phyloP scores from a whole-genome alignment of 2,113 vertebrate genomes.

The Panthera uncia region DNA sequence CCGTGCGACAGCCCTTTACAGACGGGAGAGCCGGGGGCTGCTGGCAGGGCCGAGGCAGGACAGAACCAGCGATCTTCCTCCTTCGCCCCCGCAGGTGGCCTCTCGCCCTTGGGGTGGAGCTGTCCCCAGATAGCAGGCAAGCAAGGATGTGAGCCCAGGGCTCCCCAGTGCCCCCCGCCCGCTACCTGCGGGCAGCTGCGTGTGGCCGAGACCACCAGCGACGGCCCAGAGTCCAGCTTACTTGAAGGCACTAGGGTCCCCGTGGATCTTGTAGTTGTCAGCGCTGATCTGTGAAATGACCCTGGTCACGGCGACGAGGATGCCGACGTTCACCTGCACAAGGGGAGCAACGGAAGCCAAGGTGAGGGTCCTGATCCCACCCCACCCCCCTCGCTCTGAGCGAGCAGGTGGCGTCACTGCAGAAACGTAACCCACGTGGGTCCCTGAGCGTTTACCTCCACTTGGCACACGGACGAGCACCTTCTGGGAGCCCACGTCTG shows the following conservation, averaged over 20 bases:
- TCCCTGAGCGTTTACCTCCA: background rate
- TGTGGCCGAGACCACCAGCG: background rate
- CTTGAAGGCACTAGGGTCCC: conserved; percentile 95
- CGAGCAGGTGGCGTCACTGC: accelerated
- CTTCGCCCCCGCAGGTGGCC: accelerated
- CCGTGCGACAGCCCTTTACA: too few species aligned
- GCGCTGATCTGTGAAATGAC: conserved; percentile 97
- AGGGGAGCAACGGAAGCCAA: background rate
- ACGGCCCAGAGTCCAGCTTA: conserved; percentile 80
- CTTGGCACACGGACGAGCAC: accelerated
- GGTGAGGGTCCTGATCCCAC: background rate
- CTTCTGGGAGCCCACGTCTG: too few species aligned
- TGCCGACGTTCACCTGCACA: conserved; percentile 93
- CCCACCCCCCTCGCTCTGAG: background rate
- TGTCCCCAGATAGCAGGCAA: background rate
- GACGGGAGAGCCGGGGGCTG: too few species aligned
- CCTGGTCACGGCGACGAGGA: conserved; percentile 95
- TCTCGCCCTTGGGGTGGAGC: too few species aligned
- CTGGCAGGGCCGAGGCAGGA: too few species aligned
- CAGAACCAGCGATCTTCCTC: too few species aligned
- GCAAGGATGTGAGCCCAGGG: accelerated
- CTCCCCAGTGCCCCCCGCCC: background rate
- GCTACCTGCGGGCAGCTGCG: background rate
- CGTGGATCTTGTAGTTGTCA: conserved; percentile 94
- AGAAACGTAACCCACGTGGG: background rate